Evolutionary conservation across 2,888 invertebrate species (phyloP), one percentile per base, ranked within the genome.

Genomic region (Troglohyphantes excavatus): DNA sequence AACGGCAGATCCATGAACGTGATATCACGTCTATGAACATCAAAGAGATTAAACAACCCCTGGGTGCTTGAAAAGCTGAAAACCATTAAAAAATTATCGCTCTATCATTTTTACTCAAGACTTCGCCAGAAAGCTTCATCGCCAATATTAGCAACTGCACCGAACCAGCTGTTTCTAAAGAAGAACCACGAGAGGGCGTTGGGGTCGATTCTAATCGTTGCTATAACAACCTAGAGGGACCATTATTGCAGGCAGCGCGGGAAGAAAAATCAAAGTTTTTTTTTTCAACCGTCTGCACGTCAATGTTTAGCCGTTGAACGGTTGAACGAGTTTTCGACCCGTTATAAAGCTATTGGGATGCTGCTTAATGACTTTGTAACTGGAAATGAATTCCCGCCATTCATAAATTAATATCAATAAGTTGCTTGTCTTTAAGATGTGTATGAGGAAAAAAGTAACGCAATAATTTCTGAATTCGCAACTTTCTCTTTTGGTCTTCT

Each of bases 211-310:
- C 68, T 59, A 26, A 59, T 68, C 26, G 85, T 85, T 85, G 39
- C 76, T 27, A 76, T 85, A 68, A 43, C 85, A 76, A 85, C 84
- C 46, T 53, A 85, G 53, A 59, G 61, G 53, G 61, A 61, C 72
- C 61, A 72, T 82, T 39, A 67, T 53, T 26, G 33, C 46, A n/a
- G 11, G 27, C 26, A 23, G 17, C 53, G 76, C 67, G 65, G 53
- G 65, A 84, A 73, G 65, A 43, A 9, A 63, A 73, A 43, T 65
- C 53, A 82, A 59, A 43, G 43, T 11, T 39, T 53, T 43, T 67
- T 39, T 21, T 27, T 19, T 67, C 11, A 63, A 63, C 23, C 29
- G 21, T 67, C 19, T 43, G 53, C 26, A 39, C 78, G n/a, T 78
- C 39, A 46, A 11, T 72, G 46, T 72, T 17, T n/a, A 43, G 65